Evolutionary conservation across 2,797 vertebrate species (phyloP).

Genomic region (Aselliscus stoliczkanus): DNA sequence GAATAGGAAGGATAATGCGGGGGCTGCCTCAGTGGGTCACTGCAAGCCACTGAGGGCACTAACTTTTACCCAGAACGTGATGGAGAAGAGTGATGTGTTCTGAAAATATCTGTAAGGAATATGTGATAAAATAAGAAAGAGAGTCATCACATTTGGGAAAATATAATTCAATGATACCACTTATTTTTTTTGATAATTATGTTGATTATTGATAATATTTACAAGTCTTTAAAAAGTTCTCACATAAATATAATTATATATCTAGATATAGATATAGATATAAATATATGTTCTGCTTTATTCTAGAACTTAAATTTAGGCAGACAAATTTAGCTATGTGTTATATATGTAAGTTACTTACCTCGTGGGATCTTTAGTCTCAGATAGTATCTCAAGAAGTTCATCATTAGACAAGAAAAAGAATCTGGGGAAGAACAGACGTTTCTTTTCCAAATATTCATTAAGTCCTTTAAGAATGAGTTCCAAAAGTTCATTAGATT

Average conservation of each 20-base stretch:
- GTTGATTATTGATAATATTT: not conserved
- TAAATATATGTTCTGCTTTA: not conserved
- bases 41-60: not conserved
- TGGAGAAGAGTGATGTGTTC: not conserved
- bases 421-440: constrained; percentile 93
- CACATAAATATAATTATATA: not conserved
- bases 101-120: not conserved
- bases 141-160: not conserved
- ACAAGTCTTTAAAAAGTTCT: not conserved
- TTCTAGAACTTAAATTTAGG: not conserved
- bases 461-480: constrained; percentile 93
- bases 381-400: constrained; percentile 93
- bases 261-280: no score
- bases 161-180: not conserved
- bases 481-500: constrained; percentile 88
- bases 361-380: constrained; percentile 94
- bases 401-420: constrained; percentile 96
- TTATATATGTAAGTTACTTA: constrained; percentile 59
- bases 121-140: not conserved
- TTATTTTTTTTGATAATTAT: not conserved
- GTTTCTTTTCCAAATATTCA: constrained; percentile 93
- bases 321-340: not conserved
- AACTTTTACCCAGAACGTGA: not conserved
- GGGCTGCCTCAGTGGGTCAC: not conserved
- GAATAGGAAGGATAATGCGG: not conserved